Base-by-base conservation (phyloP, 2,888 invertebrate species). In the Drosophila formosana region DNA sequence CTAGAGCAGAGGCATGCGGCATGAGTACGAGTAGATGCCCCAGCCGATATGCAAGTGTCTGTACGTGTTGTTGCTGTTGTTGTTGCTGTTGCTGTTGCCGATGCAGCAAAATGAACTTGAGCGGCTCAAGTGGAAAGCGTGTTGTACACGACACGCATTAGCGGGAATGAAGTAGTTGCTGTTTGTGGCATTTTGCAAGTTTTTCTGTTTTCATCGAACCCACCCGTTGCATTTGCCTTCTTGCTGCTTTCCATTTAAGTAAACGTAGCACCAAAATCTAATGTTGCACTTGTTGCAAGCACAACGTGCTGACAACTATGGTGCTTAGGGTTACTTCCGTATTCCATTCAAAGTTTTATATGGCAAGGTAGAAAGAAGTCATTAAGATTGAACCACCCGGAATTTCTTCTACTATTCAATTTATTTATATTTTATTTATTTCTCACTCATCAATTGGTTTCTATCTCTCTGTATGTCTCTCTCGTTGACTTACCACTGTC, bases 141-240 rank as follows among this genome's bases (percentile, higher is more conserved):
- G 84, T 81, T 84, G 78, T 81, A 81, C 87, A 80, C 87, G 89
- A 87, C 89, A 90, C 81, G 90, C 89, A 90, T 90, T 89, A 87
- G 89, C 85, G 89, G 81, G 88, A 86, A 86, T 86, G 74, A 89
- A 89, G 88, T 75, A 82, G 85, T 84, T 87, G 73, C 61, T 67
- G 67, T 47, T 58, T 46, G 55, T 58, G 60, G 62, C 45, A 47
- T 61, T 23, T 18, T 66, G 72, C 71, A 61, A 64, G 72, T 62
- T 66, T 65, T 68, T 67, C 3, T 77, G 75, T 73, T 73, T 82
- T 86, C 80, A 86, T 87, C 89, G 87, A 87, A 84, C 79, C 55
- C 63, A 72, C 68, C 72, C 81, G 32, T 61, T 60, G 52, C 73
- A 66, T 66, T 55, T 39, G 46, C 25, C 18, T 23, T 7, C 53